phyloP scores from a whole-genome alignment of 64 coral and sea anemone genomes.

The Montipora cactus region DNA sequence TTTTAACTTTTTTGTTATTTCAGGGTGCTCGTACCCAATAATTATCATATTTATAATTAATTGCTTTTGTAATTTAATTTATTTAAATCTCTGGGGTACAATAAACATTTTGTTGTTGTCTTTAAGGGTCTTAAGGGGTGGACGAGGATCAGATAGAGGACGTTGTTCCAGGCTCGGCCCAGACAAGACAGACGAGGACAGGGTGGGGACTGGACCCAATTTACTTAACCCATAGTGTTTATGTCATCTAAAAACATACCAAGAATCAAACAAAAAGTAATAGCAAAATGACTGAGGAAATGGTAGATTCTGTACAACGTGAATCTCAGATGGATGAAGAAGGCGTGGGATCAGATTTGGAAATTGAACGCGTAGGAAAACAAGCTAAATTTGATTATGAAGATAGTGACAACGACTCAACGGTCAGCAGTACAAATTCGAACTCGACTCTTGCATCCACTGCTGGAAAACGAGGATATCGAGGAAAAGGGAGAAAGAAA shows the following conservation, averaged over 20 bases:
- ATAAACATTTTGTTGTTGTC: too few relatives aligned
- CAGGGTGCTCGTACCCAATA: too few relatives aligned
- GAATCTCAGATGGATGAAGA: slow-evolving; percentile 48
- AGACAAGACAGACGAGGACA: too few relatives aligned
- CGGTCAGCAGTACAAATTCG: slow-evolving; percentile 92
- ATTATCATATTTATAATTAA: too few relatives aligned
- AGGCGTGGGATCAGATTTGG: slow-evolving; percentile 68
- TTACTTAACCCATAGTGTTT: neutral
- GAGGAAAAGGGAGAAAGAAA: slow-evolving; percentile 71
- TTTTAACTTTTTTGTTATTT: too few relatives aligned
- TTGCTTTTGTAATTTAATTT: too few relatives aligned
- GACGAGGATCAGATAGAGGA: too few relatives aligned
- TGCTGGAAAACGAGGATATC: slow-evolving; percentile 58
- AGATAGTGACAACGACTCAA: slow-evolving; percentile 94
- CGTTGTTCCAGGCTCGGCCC: too few relatives aligned
- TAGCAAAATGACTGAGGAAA: slow-evolving; percentile 15
- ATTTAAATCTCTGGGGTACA: too few relatives aligned
- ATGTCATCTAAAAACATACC: too few relatives aligned
- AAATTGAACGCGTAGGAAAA: slow-evolving; percentile 75
- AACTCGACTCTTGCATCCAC: slow-evolving; percentile 72
- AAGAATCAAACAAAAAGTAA: too few relatives aligned
- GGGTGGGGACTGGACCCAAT: neutral
- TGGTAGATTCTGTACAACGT: neutral
- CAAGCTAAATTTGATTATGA: slow-evolving; percentile 82
- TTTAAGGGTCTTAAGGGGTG: too few relatives aligned